These are phyloP conservation scores for Trididemnum clinides DNA, from an alignment of 23 tunicate species.

Conservation along the genomic window DNA sequence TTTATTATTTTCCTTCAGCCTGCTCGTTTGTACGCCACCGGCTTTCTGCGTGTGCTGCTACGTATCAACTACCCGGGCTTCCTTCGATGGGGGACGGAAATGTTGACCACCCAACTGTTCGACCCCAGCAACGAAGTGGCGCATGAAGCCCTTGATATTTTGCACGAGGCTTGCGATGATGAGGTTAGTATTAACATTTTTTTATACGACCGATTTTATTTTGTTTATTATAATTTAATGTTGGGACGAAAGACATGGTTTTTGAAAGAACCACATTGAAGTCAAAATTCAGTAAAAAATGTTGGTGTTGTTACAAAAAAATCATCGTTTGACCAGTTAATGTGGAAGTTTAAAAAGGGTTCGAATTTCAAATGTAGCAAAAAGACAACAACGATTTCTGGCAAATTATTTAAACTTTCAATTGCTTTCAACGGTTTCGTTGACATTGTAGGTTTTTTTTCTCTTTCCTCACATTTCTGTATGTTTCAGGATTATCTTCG, in stretches of 20 bases:
- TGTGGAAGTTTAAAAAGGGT: too few relatives aligned
- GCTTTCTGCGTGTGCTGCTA: slow-evolving; percentile 73
- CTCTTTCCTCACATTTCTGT: too few relatives aligned
- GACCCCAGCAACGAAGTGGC: slow-evolving; percentile 78
- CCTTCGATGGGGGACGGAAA: slow-evolving; percentile 68
- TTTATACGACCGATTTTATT: neutral
- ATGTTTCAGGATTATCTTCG: slow-evolving; percentile 65
- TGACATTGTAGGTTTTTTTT: too few relatives aligned
- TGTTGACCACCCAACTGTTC: slow-evolving; percentile 72
- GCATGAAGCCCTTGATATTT: slow-evolving; percentile 69
- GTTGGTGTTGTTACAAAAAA: too few relatives aligned
- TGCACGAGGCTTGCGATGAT: slow-evolving; percentile 86
- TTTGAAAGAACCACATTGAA: too few relatives aligned
- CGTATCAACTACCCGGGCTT: slow-evolving; percentile 72
- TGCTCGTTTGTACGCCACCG: slow-evolving; percentile 72
- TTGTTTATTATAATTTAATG: neutral
- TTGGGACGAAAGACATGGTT: too few relatives aligned
- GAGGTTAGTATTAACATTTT: slow-evolving; percentile 2
- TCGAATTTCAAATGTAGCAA: too few relatives aligned
- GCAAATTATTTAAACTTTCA: too few relatives aligned
- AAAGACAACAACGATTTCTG: too few relatives aligned
- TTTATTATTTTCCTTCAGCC: slow-evolving; percentile 42
- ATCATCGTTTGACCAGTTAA: too few relatives aligned
- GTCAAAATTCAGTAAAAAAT: too few relatives aligned
- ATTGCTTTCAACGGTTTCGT: too few relatives aligned